Evolutionary conservation across 2,113 vertebrate species (phyloP).

Genomic region (Orcinus orca): DNA sequence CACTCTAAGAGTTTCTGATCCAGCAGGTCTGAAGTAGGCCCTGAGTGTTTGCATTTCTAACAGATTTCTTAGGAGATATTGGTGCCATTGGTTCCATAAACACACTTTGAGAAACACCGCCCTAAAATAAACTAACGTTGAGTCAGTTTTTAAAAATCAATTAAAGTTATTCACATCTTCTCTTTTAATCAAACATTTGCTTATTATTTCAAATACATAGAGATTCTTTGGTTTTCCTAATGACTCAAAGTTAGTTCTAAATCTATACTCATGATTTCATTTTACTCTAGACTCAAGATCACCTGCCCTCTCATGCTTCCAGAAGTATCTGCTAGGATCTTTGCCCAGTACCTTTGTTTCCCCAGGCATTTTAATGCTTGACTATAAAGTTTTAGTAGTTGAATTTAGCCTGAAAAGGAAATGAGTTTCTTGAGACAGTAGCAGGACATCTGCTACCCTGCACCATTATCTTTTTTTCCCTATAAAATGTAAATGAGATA

Average conservation of each 20-base stretch:
- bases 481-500: not conserved
- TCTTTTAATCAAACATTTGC: not conserved
- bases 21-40: not conserved
- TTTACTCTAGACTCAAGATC: not conserved
- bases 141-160: not conserved
- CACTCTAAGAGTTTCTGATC: not conserved
- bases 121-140: not conserved
- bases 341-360: not conserved
- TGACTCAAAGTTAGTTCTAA: not conserved
- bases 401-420: not conserved
- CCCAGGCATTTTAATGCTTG: not conserved
- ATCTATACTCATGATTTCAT: not conserved
- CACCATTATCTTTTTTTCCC: not conserved
- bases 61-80: not conserved
- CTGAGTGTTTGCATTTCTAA: not conserved
- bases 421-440: not conserved
- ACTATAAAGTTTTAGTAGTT: not conserved
- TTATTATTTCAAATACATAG: not conserved
- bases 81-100: not conserved
- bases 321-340: not conserved
- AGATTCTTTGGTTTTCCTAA: not conserved
- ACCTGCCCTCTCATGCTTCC: not conserved
- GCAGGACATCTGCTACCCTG: not conserved
- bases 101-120: not conserved
- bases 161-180: not conserved